Evolutionary conservation across 2,888 invertebrate genomes (phyloP), one percentile per base, ranked within the genome.

Genomic region (Phyllotreta striolata): DNA sequence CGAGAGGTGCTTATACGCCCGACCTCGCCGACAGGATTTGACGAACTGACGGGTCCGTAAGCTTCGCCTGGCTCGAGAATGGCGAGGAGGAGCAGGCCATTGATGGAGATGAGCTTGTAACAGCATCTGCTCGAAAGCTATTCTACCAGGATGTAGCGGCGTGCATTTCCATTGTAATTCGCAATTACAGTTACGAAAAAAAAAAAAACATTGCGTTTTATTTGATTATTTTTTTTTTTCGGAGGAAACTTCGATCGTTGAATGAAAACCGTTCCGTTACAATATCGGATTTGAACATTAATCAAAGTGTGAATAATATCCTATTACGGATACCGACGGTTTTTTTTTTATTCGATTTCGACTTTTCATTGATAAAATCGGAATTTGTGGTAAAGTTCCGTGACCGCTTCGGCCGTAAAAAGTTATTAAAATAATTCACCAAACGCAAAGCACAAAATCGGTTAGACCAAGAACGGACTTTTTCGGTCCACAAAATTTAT

Each of bases 21-120:
- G 35, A 9, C 34, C 40, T 39, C 6, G 8, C 13, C 61, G 47
- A 14, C 39, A 37, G 12, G 34, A 62, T 62, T 55, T 55, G 57
- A 58, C 62, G 61, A 58, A 65, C 65, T 65, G 65, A 65, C 62
- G 62, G 57, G 52, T 57, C 43, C 46, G 62, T 49, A 41, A 58
- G 41, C 61, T 46, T 54, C 55, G 43, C 41, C 54, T 54, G 38
- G 37, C 52, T 44, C 35, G 60, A 39, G 40, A 12, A 58, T 40
- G 47, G 41, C 14, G 47, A 38, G 37, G 52, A 37, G 43, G 60
- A 43, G 60, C 43, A 38, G 52, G 38, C 35, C 52, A 38, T 24
- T 14, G 52, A 37, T 60, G 60, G 60, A 52, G 52, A 52, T 52
- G 52, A 10, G 41, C 41, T n/a, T 41, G 10, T 41, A 41, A 41